Conservation (phyloP, 2,888 invertebrate genomes). For the Patella depressa region DNA sequence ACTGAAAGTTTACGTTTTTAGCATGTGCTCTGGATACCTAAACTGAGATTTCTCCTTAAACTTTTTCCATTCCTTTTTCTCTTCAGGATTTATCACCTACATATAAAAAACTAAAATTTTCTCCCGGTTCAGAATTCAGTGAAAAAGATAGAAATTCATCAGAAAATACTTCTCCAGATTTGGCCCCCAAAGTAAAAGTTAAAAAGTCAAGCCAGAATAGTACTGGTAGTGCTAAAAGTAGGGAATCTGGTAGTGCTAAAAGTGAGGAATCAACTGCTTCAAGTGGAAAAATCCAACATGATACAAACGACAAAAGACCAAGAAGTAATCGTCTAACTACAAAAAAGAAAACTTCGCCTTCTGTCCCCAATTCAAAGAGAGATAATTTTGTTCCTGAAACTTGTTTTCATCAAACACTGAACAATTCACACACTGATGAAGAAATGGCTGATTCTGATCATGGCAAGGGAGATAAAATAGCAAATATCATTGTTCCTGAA, state of each 20-base stretch:
- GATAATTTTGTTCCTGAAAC: slow-evolving; percentile 7
- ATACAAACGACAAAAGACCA: too few species aligned
- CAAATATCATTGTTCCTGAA: slow-evolving; percentile 15
- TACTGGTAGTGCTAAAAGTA: too few species aligned
- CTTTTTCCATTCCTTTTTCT: not conserved
- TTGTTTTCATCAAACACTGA: not conserved
- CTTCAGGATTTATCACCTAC: not conserved
- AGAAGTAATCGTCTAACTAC: too few species aligned
- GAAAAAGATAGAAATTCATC: not conserved
- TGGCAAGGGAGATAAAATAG: slow-evolving; percentile 5
- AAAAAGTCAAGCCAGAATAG: too few species aligned
- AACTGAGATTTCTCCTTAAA: too few species aligned
- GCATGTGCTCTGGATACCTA: too few species aligned
- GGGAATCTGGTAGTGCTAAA: too few species aligned
- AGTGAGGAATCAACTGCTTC: too few species aligned
- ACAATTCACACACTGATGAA: not conserved
- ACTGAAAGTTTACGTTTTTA: too few species aligned
- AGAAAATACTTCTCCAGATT: not conserved
- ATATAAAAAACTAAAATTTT: not conserved
- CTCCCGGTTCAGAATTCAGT: not conserved
- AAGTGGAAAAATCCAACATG: too few species aligned
- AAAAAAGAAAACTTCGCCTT: too few species aligned
- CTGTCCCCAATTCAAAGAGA: not conserved
- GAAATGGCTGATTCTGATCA: slow-evolving; percentile 15
- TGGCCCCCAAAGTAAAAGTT: too few species aligned